These are phyloP conservation scores for Ciconia maguari DNA, from an alignment of 2,113 vertebrate genomes.

Conservation along the genomic window DNA sequence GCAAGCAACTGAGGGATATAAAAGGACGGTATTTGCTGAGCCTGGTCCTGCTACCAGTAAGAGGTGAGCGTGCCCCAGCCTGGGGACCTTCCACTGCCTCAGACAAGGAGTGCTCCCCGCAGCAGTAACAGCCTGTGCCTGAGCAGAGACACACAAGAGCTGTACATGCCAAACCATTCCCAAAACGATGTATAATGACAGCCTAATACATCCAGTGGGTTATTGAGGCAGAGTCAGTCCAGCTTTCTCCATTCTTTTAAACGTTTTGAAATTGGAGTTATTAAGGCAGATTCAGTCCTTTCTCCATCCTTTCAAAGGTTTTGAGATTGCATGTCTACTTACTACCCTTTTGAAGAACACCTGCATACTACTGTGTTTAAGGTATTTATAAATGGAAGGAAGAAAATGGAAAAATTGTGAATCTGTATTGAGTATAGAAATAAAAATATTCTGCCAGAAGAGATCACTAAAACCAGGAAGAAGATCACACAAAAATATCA, in stretches of 20 bases:
- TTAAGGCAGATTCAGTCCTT: background rate
- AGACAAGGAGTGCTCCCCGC: background rate
- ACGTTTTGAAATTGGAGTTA: background rate
- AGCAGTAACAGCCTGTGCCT: background rate
- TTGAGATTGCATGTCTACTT: background rate
- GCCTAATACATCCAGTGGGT: too few species aligned
- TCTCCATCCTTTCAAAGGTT: background rate
- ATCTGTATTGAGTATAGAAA: background rate
- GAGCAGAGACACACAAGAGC: background rate
- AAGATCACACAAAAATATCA: background rate
- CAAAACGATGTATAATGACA: background rate
- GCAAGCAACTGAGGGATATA: background rate
- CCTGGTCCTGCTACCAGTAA: background rate
- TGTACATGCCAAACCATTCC: background rate
- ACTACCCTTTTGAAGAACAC: background rate
- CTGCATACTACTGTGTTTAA: too few species aligned
- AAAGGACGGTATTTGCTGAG: background rate
- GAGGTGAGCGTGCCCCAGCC: accelerated
- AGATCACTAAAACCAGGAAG: background rate
- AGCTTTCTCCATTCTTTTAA: background rate
- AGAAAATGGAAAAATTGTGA: background rate
- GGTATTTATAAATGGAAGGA: background rate
- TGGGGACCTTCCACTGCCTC: background rate
- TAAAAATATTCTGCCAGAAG: background rate
- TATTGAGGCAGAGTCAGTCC: background rate